A percentile compares a stretch with the other conserved stretches of the same genome.
These are phyloP conservation scores for Chrysina gloriosa DNA, from an alignment of 2,888 invertebrate genomes.

Conservation along the genomic window DNA sequence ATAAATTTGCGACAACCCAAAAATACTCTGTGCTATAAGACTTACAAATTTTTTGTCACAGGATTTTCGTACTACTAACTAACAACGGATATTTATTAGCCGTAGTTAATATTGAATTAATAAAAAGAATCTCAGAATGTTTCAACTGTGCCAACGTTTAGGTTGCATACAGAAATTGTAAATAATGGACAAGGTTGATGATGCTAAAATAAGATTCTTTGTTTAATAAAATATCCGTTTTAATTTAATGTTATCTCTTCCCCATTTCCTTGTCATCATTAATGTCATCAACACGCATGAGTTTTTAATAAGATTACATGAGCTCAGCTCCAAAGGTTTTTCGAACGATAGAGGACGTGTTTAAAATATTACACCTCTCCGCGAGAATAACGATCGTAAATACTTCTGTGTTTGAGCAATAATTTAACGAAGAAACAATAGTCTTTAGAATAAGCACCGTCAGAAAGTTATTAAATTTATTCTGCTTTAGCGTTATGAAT, in stretches of 20 bases:
- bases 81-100: not conserved
- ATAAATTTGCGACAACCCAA: no score
- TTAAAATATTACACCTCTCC: conserved; percentile 12
- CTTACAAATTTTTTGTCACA: no score
- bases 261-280: conserved; percentile 4
- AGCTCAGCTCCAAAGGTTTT: not conserved
- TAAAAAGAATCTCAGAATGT: not conserved
- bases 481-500: conserved; percentile 1
- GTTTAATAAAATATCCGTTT: conserved; percentile 5
- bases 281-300: not conserved
- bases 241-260: conserved; percentile 5
- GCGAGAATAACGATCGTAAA: conserved; percentile 12
- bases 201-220: not conserved
- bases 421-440: conserved; percentile 13
- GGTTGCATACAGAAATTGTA: not conserved
- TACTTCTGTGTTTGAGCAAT: conserved; percentile 14
- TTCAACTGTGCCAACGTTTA: not conserved
- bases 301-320: not conserved
- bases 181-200: not conserved
- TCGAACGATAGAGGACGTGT: not conserved
- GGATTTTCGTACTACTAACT: not conserved
- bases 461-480: conserved; percentile 6
- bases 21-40: no score
- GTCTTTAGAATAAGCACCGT: not conserved
- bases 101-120: not conserved